A percentile compares a stretch with the other conserved stretches of the same genome.
phyloP scores from a whole-genome alignment of 2,113 vertebrate genomes.

The Halcyon senegalensis region DNA sequence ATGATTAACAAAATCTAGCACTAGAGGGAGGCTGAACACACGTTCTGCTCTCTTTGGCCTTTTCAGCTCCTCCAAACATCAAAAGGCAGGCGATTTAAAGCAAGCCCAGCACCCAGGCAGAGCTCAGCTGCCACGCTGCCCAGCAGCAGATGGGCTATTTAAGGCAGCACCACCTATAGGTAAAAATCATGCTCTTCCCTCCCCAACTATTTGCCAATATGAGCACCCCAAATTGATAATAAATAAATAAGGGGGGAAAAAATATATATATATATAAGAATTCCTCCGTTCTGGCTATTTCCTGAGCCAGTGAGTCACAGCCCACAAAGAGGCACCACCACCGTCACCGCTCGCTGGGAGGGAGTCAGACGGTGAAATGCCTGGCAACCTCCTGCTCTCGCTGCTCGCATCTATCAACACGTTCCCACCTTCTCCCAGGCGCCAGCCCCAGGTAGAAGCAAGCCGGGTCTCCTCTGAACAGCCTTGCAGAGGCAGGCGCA shows the following conservation, averaged over 20 bases:
- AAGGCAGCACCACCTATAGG: neutral
- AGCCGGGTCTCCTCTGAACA: neutral
- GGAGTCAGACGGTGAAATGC: neutral
- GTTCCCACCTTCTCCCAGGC: neutral
- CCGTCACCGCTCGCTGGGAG: neutral
- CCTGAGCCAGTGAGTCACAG: slow-evolving; percentile 10
- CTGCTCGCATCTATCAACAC: neutral
- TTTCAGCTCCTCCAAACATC: neutral
- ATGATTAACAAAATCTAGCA: slow-evolving; percentile 63
- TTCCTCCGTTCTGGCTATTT: neutral
- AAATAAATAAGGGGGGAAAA: neutral
- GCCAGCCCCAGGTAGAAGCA: accelerated
- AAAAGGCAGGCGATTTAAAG: neutral
- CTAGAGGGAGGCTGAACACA: slow-evolving; percentile 64
- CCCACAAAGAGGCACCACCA: neutral
- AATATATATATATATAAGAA: neutral
- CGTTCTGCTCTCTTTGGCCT: neutral
- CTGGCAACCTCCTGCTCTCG: neutral
- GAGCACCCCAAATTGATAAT: neutral
- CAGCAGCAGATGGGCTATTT: neutral
- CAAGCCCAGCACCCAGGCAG: neutral
- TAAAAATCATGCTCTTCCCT: neutral
- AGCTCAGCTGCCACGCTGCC: neutral
- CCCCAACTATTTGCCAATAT: neutral
- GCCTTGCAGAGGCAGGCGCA: accelerated